phyloP scores from a whole-genome alignment of 1,140 invertebrate species.

The Nebria ingens region DNA sequence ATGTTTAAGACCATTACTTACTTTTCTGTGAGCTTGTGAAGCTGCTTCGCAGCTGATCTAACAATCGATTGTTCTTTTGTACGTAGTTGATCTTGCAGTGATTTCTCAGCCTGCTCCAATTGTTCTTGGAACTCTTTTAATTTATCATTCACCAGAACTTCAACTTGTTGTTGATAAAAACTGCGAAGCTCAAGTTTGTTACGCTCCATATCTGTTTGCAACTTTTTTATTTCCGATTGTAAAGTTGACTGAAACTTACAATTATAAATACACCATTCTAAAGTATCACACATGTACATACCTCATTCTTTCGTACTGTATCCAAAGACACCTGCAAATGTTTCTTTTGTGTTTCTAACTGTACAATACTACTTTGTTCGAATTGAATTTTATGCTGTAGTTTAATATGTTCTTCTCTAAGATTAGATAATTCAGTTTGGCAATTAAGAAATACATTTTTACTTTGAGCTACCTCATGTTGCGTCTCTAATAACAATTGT shows the following conservation, averaged over 20 bases:
- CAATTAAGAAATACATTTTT: slow-evolving; percentile 41
- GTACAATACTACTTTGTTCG: slow-evolving; percentile 37
- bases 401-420: slow-evolving; percentile 43
- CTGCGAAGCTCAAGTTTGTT: slow-evolving; percentile 55
- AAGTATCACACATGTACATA: no score
- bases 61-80: slow-evolving; percentile 53
- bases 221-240: slow-evolving; percentile 41
- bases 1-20: no score
- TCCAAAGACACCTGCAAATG: slow-evolving; percentile 37
- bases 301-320: slow-evolving; percentile 39
- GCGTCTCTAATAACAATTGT: slow-evolving; percentile 23
- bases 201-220: slow-evolving; percentile 47
- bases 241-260: slow-evolving; percentile 22
- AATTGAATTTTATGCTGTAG: slow-evolving; percentile 40
- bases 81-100: slow-evolving; percentile 51
- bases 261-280: not conserved
- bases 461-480: slow-evolving; percentile 38
- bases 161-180: slow-evolving; percentile 69
- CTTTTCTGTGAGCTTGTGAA: slow-evolving; percentile 62
- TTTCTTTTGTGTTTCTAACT: slow-evolving; percentile 41
- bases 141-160: slow-evolving; percentile 62
- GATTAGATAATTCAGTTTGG: slow-evolving; percentile 41
- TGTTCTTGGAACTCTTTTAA: slow-evolving; percentile 66
- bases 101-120: slow-evolving; percentile 53
- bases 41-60: slow-evolving; percentile 57